Conservation (phyloP, 2,888 invertebrate genomes). For the Synergus umbraculus region DNA sequence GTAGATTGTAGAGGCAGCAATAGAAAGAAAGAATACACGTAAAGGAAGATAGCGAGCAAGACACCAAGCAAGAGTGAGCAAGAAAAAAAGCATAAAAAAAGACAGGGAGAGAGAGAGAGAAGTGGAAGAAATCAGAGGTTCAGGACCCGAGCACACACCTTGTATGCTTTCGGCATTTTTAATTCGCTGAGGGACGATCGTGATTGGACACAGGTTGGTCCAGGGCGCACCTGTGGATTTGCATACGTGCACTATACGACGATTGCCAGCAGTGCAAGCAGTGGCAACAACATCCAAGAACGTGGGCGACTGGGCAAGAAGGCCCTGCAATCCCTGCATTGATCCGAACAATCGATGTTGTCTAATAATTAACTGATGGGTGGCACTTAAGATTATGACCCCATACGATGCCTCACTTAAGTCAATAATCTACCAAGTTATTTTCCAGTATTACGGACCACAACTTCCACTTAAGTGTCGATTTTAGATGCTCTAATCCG, state of each 20-base stretch:
- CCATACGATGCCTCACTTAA: background rate
- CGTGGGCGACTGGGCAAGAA: slow-evolving; percentile 52
- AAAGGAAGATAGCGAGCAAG: background rate
- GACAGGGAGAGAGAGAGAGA: slow-evolving; percentile 27
- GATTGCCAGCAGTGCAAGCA: slow-evolving; percentile 42
- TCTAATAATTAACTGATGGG: slow-evolving; percentile 64
- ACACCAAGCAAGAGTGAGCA: slow-evolving; percentile 5
- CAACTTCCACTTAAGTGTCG: background rate
- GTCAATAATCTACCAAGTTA: background rate
- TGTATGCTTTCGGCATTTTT: slow-evolving; percentile 48
- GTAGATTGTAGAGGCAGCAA: slow-evolving; percentile 15
- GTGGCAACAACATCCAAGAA: slow-evolving; percentile 42
- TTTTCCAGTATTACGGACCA: background rate
- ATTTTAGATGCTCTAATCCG: slow-evolving; percentile 39
- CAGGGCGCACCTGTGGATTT: slow-evolving; percentile 62
- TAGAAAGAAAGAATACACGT: slow-evolving; percentile 22
- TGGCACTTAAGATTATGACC: slow-evolving; percentile 50
- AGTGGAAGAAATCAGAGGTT: slow-evolving; percentile 21
- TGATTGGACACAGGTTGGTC: slow-evolving; percentile 58
- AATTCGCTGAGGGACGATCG: slow-evolving; percentile 52
- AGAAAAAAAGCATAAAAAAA: slow-evolving; percentile 25
- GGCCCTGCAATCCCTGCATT: slow-evolving; percentile 42
- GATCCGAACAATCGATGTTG: slow-evolving; percentile 45
- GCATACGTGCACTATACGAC: slow-evolving; percentile 58
- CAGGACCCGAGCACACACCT: slow-evolving; percentile 39